Conservation (phyloP, 2,888 invertebrate genomes). For the Archaeoteleia sp. region DNA sequence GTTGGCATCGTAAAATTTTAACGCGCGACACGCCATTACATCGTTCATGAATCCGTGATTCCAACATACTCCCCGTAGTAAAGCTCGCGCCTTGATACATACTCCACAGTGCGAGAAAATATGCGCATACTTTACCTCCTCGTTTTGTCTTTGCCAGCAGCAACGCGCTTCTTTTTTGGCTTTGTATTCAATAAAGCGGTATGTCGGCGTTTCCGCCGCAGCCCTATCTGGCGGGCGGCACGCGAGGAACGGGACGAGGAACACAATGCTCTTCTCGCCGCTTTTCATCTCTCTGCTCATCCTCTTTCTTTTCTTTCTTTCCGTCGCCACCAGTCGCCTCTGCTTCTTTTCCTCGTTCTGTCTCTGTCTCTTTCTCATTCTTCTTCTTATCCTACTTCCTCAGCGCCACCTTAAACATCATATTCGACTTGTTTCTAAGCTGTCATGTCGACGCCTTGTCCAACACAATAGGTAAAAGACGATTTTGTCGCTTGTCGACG, state of each 20-base stretch:
- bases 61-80: constrained; percentile 14
- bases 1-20: constrained; percentile 45
- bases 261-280: constrained; percentile 44
- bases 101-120: constrained; percentile 12
- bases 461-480: constrained; percentile 53
- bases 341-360: constrained; percentile 9
- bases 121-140: constrained; percentile 20
- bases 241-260: background rate
- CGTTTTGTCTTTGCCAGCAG: constrained; percentile 36
- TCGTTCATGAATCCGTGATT: constrained; percentile 50
- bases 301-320: constrained; percentile 29
- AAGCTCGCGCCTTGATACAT: constrained; percentile 12
- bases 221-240: constrained; percentile 11
- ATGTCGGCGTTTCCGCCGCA: constrained; percentile 36
- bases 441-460: constrained; percentile 47
- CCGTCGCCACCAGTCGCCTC: constrained; percentile 44
- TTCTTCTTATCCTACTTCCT: constrained; percentile 13
- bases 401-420: constrained; percentile 6
- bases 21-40: constrained; percentile 47
- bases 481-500: constrained; percentile 53
- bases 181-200: constrained; percentile 49
- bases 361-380: background rate
- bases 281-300: constrained; percentile 37
- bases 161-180: constrained; percentile 29
- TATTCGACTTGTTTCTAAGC: constrained; percentile 36